Evolutionary conservation across 1,140 invertebrate genomes (phyloP).

Genomic region (Calliphora vicina): DNA sequence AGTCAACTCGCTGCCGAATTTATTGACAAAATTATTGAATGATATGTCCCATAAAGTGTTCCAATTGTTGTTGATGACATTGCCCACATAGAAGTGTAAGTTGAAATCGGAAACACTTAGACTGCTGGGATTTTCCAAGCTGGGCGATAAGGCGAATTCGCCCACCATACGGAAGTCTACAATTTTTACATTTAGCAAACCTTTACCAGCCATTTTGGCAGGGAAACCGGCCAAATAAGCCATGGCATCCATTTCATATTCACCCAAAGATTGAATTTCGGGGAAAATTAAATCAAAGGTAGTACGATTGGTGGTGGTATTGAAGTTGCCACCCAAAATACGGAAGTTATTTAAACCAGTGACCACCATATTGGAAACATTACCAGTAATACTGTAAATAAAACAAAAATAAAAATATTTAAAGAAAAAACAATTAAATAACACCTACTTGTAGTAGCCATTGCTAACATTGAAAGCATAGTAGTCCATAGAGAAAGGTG

Average conservation of each 20-base stretch:
- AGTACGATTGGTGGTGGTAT: slow-evolving; percentile 41
- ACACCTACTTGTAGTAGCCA: slow-evolving; percentile 17
- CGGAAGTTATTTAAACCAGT: slow-evolving; percentile 47
- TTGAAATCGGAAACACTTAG: slow-evolving; percentile 44
- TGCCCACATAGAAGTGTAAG: slow-evolving; percentile 46
- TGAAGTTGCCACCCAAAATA: slow-evolving; percentile 41
- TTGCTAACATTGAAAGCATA: neutral
- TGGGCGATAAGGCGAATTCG: slow-evolving; percentile 44
- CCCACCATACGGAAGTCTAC: slow-evolving; percentile 49
- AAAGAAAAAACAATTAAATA: neutral
- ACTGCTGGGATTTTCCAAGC: slow-evolving; percentile 39
- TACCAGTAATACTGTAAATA: slow-evolving; percentile 39
- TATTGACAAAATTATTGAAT: slow-evolving; percentile 47
- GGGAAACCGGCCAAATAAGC: slow-evolving; percentile 40
- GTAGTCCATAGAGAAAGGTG: slow-evolving; percentile 25
- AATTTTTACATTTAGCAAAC: slow-evolving; percentile 47
- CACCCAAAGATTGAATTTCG: slow-evolving; percentile 46
- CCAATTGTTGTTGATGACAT: slow-evolving; percentile 47
- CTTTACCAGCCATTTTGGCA: slow-evolving; percentile 41
- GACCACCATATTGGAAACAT: slow-evolving; percentile 47
- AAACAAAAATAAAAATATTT: neutral
- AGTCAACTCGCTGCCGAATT: neutral
- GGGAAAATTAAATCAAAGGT: slow-evolving; percentile 46
- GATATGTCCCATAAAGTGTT: slow-evolving; percentile 49
- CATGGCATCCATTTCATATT: slow-evolving; percentile 36